Conservation (phyloP, 2,113 vertebrate species). For the Taxidea taxus region DNA sequence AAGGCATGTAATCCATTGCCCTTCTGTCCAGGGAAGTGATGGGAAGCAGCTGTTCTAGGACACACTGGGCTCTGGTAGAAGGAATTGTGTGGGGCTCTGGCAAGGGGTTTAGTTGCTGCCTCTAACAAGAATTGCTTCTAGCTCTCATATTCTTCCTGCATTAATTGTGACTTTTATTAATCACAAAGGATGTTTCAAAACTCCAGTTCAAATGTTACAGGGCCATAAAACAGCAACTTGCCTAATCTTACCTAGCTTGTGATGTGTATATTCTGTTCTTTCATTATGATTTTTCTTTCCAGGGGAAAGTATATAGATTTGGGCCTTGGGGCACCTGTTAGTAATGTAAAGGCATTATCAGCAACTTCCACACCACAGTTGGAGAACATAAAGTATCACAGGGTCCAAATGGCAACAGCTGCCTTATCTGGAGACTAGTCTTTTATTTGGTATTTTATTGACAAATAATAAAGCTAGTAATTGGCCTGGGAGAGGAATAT, state of each 20-base stretch:
- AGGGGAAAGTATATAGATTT: background rate
- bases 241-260: accelerated
- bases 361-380: slow-evolving; percentile 64
- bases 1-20: background rate
- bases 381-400: slow-evolving; percentile 42
- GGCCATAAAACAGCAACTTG: background rate
- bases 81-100: background rate
- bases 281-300: slow-evolving; percentile 45
- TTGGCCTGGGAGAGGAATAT: slow-evolving; percentile 76
- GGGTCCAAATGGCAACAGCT: slow-evolving; percentile 73
- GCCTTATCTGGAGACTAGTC: slow-evolving; percentile 74
- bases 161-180: slow-evolving; percentile 46
- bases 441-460: slow-evolving; percentile 80
- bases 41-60: background rate
- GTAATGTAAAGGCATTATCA: slow-evolving; percentile 67
- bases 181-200: slow-evolving; percentile 21
- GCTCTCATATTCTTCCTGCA: background rate
- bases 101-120: background rate
- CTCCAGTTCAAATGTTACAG: slow-evolving; percentile 23
- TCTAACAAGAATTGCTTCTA: background rate
- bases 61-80: background rate
- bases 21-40: background rate
- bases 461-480: slow-evolving; percentile 83
- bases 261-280: background rate
- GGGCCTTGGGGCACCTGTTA: slow-evolving; percentile 58